Evolutionary conservation across 2,113 vertebrate genomes (phyloP).

Genomic region (Oncorhynchus kisutch): DNA sequence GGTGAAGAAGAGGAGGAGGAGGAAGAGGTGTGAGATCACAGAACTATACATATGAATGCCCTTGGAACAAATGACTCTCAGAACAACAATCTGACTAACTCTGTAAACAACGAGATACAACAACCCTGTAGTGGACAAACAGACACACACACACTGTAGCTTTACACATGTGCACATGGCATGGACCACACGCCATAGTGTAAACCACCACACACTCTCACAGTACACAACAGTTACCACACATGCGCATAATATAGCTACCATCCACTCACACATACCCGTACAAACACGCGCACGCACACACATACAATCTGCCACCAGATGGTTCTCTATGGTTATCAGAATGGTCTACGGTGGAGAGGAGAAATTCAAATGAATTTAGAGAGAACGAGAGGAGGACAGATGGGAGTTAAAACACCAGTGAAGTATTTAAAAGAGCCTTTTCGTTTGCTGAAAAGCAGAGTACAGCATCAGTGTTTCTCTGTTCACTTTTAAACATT

Average conservation of each 20-base stretch:
- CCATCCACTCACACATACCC: not conserved
- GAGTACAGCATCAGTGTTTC: too few relatives aligned
- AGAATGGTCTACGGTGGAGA: not conserved
- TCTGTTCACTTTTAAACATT: too few relatives aligned
- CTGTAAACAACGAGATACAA: not conserved
- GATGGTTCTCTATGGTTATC: not conserved
- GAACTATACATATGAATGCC: not conserved
- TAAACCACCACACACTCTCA: too few relatives aligned
- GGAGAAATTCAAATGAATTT: not conserved
- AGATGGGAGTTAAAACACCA: not conserved
- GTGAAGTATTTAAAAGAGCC: too few relatives aligned
- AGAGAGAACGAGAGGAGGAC: not conserved
- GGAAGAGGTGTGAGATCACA: conserved; percentile 15
- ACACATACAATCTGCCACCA: not conserved
- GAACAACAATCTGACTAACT: not conserved
- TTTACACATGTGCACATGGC: too few relatives aligned
- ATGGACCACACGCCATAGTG: too few relatives aligned
- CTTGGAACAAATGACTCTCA: not conserved
- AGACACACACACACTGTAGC: too few relatives aligned
- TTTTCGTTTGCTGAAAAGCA: too few relatives aligned
- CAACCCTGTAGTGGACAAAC: not conserved
- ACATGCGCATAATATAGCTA: not conserved
- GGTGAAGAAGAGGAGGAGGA: too few relatives aligned
- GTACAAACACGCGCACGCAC: conserved; percentile 3
- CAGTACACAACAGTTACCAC: too few relatives aligned